phyloP scores from a whole-genome alignment of 1,140 invertebrate species.

The Pararge aegeria region DNA sequence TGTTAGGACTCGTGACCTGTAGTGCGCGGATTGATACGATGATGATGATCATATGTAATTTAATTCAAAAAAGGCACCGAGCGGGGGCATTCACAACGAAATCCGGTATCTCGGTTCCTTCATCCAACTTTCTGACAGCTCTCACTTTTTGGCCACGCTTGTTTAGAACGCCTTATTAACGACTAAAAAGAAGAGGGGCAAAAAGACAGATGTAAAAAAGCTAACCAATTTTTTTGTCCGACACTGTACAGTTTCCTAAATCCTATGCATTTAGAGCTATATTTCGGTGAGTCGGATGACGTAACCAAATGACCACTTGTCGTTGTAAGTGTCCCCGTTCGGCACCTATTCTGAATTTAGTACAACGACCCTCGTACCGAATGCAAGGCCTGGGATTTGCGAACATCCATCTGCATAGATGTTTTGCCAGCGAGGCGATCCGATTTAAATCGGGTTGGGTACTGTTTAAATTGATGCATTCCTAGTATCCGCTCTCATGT shows the following conservation, averaged over 20 bases:
- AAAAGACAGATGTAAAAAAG: neutral
- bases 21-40: no score
- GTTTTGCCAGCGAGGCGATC: neutral
- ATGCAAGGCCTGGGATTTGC: constrained; percentile 14
- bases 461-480: neutral
- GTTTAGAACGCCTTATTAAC: no score
- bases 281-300: constrained; percentile 30
- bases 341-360: constrained; percentile 34
- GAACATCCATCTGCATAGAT: constrained; percentile 1
- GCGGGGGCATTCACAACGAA: no score
- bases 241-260: neutral
- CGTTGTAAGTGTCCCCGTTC: constrained; percentile 31
- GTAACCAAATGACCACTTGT: constrained; percentile 40
- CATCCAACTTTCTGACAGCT: no score
- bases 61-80: no score
- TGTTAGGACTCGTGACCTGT: no score
- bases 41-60: no score
- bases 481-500: no score
- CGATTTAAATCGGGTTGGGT: neutral
- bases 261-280: constrained; percentile 32
- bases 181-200: no score
- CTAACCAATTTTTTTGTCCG: neutral
- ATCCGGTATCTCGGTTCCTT: no score
- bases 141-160: no score
- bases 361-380: constrained; percentile 25